Base-by-base conservation (phyloP, 2,797 vertebrate genomes). In the Lithobates pipiens region DNA sequence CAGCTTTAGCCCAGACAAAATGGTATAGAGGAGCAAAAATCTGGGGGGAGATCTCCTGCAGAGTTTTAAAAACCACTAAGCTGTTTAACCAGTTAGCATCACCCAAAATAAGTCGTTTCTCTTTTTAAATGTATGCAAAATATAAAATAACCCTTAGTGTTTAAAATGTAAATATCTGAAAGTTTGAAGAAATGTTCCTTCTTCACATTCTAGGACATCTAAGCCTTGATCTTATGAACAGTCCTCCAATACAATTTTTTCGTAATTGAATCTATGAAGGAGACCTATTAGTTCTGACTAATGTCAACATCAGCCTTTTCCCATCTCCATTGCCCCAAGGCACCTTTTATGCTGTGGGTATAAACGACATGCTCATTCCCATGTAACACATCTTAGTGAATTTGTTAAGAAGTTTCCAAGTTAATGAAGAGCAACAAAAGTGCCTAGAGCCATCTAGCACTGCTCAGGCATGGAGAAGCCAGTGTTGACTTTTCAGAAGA, bases 391-490 rank as follows among this genome's bases (percentile, higher is more conserved):
- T 91, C 89, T 88, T 76, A 25, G 81, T 39, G 80, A 89, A 74
- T 90, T 91, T 39, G 0, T 5, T 89, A 68, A 87, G 86, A 63
- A 88, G 89, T 90, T 91, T 61, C 0, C 32, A 61, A 90, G 92
- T 94, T 93, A 93, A 94, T 92, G 89, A 90, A 18, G 82, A 93
- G 92, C 1, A 5, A 88, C 88, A 89, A 90, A 86, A 91, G 89
- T 0, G 92, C 94, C 93, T 87, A 85, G 70, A 92, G 93, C 92
- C 86, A 88, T 93, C 88, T 85, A 0, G 80, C 44, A 71, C 90
- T 90, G 90, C 91, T 94, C 93, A 93, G 93, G 90, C 93, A 89
- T 93, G 91, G 92, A 92, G 88, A 87, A 91, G 89, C 86, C 89
- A 90, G 91, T 89, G 89, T 89, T 92, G 92, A 92, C 91, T 93